These are phyloP conservation scores for Megalopta genalis DNA, from an alignment of 1,140 invertebrate genomes.

Conservation along the genomic window DNA sequence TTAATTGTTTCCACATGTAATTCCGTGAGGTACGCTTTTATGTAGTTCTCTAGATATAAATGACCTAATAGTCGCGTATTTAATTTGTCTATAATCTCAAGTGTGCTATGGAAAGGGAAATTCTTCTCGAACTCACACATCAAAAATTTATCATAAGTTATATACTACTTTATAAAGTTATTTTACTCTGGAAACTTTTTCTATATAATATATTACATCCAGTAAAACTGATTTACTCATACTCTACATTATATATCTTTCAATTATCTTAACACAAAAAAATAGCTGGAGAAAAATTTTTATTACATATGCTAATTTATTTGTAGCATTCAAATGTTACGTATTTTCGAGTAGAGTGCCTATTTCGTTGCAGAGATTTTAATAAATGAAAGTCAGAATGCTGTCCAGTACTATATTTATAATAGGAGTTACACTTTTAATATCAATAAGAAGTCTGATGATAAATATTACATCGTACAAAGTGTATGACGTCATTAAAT, in stretches of 20 bases:
- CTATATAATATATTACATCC: not conserved
- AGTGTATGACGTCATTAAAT: not conserved
- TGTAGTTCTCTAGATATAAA: not conserved
- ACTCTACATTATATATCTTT: not conserved
- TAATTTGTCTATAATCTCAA: conserved; percentile 3
- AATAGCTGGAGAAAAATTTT: not conserved
- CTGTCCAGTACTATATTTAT: conserved; percentile 31
- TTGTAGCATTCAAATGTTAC: not conserved
- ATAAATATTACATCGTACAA: conserved; percentile 21
- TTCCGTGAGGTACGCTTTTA: not conserved
- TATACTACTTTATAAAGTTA: not conserved
- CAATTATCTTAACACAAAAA: not conserved
- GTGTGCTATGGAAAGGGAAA: not conserved
- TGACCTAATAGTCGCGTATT: not conserved
- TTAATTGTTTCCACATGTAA: not conserved
- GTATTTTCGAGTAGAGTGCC: conserved; percentile 2
- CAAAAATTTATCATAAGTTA: not conserved
- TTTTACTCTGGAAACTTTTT: not conserved
- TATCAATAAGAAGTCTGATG: conserved; percentile 16
- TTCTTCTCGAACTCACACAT: not conserved
- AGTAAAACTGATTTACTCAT: conserved; percentile 7
- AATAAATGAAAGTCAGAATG: conserved; percentile 36
- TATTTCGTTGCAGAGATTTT: conserved; percentile 22
- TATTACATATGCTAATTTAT: no score
- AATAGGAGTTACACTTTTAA: not conserved